Percentiles rank a stretch among this genome's conserved stretches.
Conservation (phyloP, 2,888 invertebrate genomes). For the Drosophila cracens region DNA sequence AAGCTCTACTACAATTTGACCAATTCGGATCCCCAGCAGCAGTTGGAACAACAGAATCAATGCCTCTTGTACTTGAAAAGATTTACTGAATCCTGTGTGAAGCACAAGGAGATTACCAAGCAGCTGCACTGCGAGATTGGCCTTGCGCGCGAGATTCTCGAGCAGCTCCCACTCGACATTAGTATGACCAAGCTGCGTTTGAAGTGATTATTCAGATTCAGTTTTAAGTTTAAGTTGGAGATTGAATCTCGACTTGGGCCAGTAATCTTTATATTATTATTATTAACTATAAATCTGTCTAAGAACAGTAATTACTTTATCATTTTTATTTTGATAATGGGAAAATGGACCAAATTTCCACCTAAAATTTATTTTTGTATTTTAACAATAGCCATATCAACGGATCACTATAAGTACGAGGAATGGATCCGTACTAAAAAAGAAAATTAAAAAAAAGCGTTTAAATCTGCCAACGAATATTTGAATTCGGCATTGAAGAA, state of each 20-base stretch:
- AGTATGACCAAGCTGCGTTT: constrained; percentile 48
- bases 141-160: constrained; percentile 93
- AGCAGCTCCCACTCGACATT: constrained; percentile 91
- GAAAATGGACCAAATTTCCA: too few species aligned
- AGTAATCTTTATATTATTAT: constrained; percentile 18
- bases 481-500: too few species aligned
- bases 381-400: too few species aligned
- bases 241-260: too few species aligned
- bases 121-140: constrained; percentile 90
- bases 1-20: constrained; percentile 91
- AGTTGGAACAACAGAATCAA: constrained; percentile 88
- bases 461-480: too few species aligned
- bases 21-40: constrained; percentile 88
- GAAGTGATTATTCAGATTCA: constrained; percentile 9
- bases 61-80: constrained; percentile 90
- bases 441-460: too few species aligned
- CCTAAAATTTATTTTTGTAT: too few species aligned
- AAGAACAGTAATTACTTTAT: too few species aligned
- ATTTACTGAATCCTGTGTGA: constrained; percentile 91
- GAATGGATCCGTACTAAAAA: too few species aligned
- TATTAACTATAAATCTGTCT: too few species aligned
- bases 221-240: background rate
- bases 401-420: too few species aligned
- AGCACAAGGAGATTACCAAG: constrained; percentile 88
- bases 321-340: too few species aligned